Evolutionary conservation across 2,797 vertebrate genomes (phyloP), one percentile per base, ranked within the genome.

Genomic region (Zenarchopterus dispar): DNA sequence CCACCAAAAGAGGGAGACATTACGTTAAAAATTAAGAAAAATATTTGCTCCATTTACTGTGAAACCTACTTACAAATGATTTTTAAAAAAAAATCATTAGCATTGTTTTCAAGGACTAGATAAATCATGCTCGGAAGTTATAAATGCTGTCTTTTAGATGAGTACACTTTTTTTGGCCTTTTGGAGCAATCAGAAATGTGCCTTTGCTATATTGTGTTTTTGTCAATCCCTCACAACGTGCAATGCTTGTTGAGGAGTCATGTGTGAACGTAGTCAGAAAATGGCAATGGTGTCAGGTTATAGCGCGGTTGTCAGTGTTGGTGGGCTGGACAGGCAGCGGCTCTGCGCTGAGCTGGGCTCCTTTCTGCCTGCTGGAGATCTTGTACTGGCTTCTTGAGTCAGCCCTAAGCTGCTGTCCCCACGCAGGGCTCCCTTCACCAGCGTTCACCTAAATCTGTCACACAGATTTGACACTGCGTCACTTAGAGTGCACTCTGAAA

Each of bases 371-470:
- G 92, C 94, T 94, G 95, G 94, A 95, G 91, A 93, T 93, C 92
- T 95, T 92, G 93, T 89, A 91, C 82, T 92, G 94, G 94, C 88
- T 88, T 93, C 92, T 94, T 92, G 93, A 92, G 91, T 94, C 93
- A 91, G 94, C 88, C 93, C 85, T 94, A 86, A 94, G 94, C 93
- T 85, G 90, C 93, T 88, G 94, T 95, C 94, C 94, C 93, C 94
- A 87, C 93, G 92, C 93, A 93, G 93, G 93, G 94, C 90, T 93
- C 91, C 93, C 93, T 93, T 95, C 94, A 87, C 94, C 93, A 92
- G 94, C 93, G 90, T 96, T 99, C 96, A 98, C 97, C 96, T 97
- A 96, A 99, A 98, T 98, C 96, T 99, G 97, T 99, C 96, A 97
- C 93, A 95, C 95, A 98, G 96, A 99, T 99, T 97, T 98, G 97